Evolutionary conservation across 2,888 invertebrate genomes (phyloP), one percentile per base, ranked within the genome.

Genomic region (Sphaerophoria taeniata): DNA sequence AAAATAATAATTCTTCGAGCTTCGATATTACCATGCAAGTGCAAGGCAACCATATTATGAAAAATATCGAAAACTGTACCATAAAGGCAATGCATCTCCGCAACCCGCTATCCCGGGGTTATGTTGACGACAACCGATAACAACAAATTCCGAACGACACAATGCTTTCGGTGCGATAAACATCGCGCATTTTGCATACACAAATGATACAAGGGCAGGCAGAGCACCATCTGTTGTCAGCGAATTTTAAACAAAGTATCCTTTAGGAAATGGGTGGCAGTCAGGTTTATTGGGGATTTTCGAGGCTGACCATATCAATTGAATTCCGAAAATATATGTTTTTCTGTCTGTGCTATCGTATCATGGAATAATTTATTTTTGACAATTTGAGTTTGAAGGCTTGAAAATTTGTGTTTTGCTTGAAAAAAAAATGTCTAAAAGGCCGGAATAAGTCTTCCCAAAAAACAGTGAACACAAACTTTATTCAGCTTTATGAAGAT

Each of bases 161-260:
- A 11, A 43, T 31, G 49, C 31, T 65, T 65, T 65, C 1, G 55
- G 34, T 43, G 34, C 34, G 65, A 81, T 76, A 76, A 72, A 55
- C 33, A 81, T 76, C 75, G 47, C 65, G n/a, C n/a, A 55, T 45
- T 56, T 67, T 61, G 61, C 61, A 56, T 56, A 61, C 71, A 67
- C 60, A 69, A 24, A 49, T 77, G 67, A 77, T 77, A 78, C 55
- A 70, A 73, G n/a, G n/a, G n/a, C 58, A 69, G 51, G 39, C 51
- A 67, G 51, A 65, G 24, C 56, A 39, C 70, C 73, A 78, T 75
- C 75, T 79, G 79, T 69, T 79, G 61, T 75, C 75, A 67, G 63
- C 58, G 78, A 71, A 75, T 72, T 79, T 45, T 72, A 67, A 31
- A 75, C 56, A 67, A 83, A 79, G 80, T 71, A 83, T 70, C 65